phyloP scores from a whole-genome alignment of 2,797 vertebrate species.

The Poecilia velifera region DNA sequence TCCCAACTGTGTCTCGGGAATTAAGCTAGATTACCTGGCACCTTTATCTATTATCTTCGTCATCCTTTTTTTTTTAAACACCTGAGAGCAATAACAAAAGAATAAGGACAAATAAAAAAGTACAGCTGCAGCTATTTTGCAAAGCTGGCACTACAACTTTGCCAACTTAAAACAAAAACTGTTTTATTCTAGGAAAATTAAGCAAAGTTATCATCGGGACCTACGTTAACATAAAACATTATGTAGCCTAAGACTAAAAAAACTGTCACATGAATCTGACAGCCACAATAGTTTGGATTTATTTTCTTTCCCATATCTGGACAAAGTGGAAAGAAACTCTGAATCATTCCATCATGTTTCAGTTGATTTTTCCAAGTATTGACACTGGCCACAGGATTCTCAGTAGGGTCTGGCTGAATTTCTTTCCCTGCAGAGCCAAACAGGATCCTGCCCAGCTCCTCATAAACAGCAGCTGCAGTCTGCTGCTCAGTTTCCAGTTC shows the following conservation, averaged over 20 bases:
- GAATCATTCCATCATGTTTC: conserved; percentile 49
- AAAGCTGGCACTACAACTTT: conserved; percentile 20
- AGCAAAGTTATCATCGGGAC: neutral
- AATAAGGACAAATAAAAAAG: conserved; percentile 38
- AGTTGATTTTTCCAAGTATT: conserved; percentile 66
- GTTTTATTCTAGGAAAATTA: conserved; percentile 11
- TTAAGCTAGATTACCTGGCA: conserved; percentile 76
- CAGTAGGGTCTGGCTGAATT: conserved; percentile 43
- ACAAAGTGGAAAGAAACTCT: conserved; percentile 5
- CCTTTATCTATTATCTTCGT: conserved; percentile 70
- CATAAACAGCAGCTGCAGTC: conserved; percentile 81
- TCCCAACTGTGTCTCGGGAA: conserved; percentile 65
- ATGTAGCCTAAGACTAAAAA: neutral
- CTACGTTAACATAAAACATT: neutral
- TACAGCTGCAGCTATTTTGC: conserved; percentile 25
- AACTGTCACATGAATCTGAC: neutral
- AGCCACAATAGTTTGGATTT: neutral
- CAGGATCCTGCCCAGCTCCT: conserved; percentile 64
- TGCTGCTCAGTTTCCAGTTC: conserved; percentile 64
- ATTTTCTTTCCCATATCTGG: neutral
- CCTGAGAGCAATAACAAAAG: conserved; percentile 42
- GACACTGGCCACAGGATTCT: conserved; percentile 62
- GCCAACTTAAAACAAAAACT: conserved; percentile 20
- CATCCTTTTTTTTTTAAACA: conserved; percentile 70
- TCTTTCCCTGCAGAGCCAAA: conserved; percentile 55